These are phyloP conservation scores for Schrankia costaestrigalis DNA, from an alignment of 2,888 invertebrate species.

Conservation along the genomic window DNA sequence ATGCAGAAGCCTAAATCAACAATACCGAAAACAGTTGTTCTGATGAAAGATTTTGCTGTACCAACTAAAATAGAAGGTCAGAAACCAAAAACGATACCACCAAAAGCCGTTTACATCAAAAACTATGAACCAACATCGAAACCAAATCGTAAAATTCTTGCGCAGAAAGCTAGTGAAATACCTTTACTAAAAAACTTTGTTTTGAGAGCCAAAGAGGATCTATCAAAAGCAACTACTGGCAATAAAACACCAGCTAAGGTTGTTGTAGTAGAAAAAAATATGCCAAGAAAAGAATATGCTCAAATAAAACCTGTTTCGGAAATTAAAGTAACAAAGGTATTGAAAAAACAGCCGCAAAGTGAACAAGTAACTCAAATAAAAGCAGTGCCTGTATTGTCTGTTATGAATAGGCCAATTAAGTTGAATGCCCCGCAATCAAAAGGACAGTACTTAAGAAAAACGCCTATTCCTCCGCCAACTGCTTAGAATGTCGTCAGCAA, in stretches of 20 bases:
- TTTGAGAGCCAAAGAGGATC: not conserved
- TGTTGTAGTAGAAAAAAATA: conserved; percentile 1
- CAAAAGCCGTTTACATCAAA: conserved; percentile 8
- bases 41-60: not conserved
- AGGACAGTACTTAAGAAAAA: conserved; percentile 52
- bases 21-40: not conserved
- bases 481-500: too few species aligned
- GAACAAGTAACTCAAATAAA: conserved; percentile 38
- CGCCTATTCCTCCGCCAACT: conserved; percentile 52
- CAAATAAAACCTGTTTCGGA: not conserved
- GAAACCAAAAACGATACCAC: conserved; percentile 2
- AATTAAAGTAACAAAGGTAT: not conserved
- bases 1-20: not conserved
- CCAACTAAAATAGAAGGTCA: conserved; percentile 1
- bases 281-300: not conserved
- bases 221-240: not conserved
- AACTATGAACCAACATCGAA: conserved; percentile 1
- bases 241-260: too few species aligned
- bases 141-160: conserved; percentile 4
- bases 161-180: conserved; percentile 6
- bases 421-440: conserved; percentile 35
- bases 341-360: not conserved
- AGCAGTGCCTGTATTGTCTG: conserved; percentile 38
- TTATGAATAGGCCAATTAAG: conserved; percentile 22
- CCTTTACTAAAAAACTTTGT: conserved; percentile 5